These are phyloP conservation scores for Podarcis raffonei DNA, from an alignment of 2,113 vertebrate species.

Conservation along the genomic window DNA sequence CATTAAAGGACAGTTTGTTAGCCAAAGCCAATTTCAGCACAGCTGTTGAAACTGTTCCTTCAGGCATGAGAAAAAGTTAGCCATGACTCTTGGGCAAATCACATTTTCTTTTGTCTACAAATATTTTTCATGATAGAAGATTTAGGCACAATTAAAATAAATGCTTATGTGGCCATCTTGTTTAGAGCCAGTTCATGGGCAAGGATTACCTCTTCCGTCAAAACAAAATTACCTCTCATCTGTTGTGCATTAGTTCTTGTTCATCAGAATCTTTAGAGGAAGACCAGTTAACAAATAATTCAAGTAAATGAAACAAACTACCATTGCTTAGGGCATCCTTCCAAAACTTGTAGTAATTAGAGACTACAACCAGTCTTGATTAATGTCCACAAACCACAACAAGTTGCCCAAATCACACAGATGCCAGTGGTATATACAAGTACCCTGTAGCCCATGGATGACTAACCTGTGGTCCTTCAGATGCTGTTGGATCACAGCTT, in stretches of 20 bases:
- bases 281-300: not conserved
- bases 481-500: no score
- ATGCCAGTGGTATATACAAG: not conserved
- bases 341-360: not conserved
- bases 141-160: not conserved
- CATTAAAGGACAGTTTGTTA: not conserved
- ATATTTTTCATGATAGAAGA: not conserved
- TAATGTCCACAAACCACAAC: not conserved
- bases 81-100: rapidly evolving
- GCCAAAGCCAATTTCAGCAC: not conserved
- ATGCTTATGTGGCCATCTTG: not conserved
- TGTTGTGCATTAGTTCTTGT: not conserved
- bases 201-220: not conserved
- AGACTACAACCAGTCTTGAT: not conserved
- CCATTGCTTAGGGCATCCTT: not conserved
- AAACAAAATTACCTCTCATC: not conserved
- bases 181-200: not conserved
- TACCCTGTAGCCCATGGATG: not conserved
- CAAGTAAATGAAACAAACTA: not conserved
- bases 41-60: not conserved
- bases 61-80: not conserved
- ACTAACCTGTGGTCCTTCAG: no score
- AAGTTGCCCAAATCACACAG: not conserved
- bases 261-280: not conserved
- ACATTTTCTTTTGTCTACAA: not conserved